Base-by-base conservation (phyloP, 2,888 invertebrate genomes). In the Polydesmus complanatus region DNA sequence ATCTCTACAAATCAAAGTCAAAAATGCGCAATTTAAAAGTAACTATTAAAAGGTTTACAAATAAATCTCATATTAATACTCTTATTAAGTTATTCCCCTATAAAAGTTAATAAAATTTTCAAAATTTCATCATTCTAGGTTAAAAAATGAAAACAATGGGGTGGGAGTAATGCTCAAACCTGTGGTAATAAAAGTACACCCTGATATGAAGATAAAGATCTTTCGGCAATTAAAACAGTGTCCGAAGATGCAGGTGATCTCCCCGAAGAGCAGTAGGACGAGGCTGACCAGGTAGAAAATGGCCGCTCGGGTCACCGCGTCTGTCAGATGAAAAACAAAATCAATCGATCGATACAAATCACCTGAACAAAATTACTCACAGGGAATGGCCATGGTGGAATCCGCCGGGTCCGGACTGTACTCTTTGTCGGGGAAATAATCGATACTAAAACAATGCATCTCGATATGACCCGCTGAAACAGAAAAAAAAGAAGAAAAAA, bases 331-430 rank as follows among this genome's bases (percentile, higher is more conserved):
- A 62, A 63, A n/a, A 57, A 49, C 2, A 23, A 8, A 26, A 54
- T 22, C 26, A n/a, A 55, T 23, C 19, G 19, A 55, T n/a, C 26
- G 27, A n/a, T n/a, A n/a, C n/a, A n/a, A n/a, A n/a, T n/a, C n/a
- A n/a, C n/a, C n/a, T n/a, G 14, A 37, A 37, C 37, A 21, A 51
- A 56, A 37, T 47, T 72, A 83, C 90, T 88, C 81, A 92, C 92
- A 91, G 73, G 91, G 90, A 77, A 92, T 91, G 26, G 90, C 90
- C 76, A 87, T 83, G n/a, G 91, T 89, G 8, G 90, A 91, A 73
- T 92, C 91, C 70, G 85, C 85, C 0, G 86, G 85, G 75, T 92
- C 91, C 18, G 91, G 87, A 67, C 84, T 83, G 76, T 91, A 90
- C 69, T 86, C 86, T 69, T 89, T 89, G 69, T 84, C 79, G 8